Percentiles rank a stretch among this genome's conserved stretches.
phyloP scores from a whole-genome alignment of 2,888 invertebrate species.

The Crepidodera aurea region DNA sequence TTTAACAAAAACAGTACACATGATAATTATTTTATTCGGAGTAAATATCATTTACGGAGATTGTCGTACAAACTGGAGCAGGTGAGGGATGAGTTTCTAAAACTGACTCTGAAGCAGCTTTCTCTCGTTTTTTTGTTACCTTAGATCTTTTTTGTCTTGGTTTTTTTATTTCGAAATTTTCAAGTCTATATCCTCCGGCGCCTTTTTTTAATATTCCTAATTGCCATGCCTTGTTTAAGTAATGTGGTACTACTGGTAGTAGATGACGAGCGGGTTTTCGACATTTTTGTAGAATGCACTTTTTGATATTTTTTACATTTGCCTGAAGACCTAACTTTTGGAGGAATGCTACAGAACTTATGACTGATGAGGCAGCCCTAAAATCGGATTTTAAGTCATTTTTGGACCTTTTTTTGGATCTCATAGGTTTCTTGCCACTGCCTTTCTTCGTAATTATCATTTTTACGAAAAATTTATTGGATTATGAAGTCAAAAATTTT shows the following conservation, averaged over 20 bases:
- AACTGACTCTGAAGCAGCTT: neutral
- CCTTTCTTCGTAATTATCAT: neutral
- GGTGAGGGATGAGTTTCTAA: neutral
- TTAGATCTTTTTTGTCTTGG: neutral
- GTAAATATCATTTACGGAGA: neutral
- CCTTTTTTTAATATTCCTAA: slow-evolving; percentile 44
- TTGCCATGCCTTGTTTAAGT: slow-evolving; percentile 41
- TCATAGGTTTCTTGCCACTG: neutral
- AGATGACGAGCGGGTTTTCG: slow-evolving; percentile 31
- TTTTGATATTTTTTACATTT: slow-evolving; percentile 39
- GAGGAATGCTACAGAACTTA: slow-evolving; percentile 43
- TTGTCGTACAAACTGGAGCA: neutral
- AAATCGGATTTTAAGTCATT: slow-evolving; percentile 41
- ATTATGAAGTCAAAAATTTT: neutral
- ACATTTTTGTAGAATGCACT: slow-evolving; percentile 39
- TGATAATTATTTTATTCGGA: neutral
- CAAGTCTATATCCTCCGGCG: slow-evolving; percentile 39
- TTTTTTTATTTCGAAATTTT: slow-evolving; percentile 36
- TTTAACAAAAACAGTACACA: neutral
- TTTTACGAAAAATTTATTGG: neutral
- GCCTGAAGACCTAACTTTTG: slow-evolving; percentile 41
- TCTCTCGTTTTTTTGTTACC: neutral
- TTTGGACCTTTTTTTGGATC: slow-evolving; percentile 3
- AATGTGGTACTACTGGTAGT: slow-evolving; percentile 36
- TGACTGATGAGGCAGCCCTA: slow-evolving; percentile 40